Evolutionary conservation across 2,113 vertebrate genomes (phyloP), one percentile per base, ranked within the genome.

Genomic region (Naja naja): DNA sequence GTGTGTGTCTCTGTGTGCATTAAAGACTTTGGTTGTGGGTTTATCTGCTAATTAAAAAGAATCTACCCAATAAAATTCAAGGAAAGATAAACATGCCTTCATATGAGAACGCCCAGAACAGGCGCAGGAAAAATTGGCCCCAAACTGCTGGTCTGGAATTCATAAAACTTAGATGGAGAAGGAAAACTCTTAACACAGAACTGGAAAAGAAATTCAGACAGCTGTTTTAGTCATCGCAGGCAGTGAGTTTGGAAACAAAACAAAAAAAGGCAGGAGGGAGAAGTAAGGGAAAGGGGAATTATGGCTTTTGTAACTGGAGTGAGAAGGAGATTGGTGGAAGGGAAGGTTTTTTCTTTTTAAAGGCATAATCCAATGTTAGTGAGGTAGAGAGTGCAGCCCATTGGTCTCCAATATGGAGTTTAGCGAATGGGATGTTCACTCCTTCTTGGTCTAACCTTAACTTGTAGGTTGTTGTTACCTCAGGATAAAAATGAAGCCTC

Each of bases 161-260:
- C 88, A 58, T 89, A 74, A 89, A 85, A 89, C 92, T 53, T 85
- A 30, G 64, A 92, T 85, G 92, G n/a, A 34, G 69, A 34, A 54
- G 43, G 34, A 87, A 92, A 92, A 47, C 18, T 64, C 81, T 30
- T 89, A 89, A 92, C 39, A 8, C 64, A 85, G 88, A 92, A 89
- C 64, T 85, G 64, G 88, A 58, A 89, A 89, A 89, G 87, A 92
- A 92, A 92, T 89, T 30, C 43, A 85, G 88, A 89, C 92, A 92
- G 92, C 92, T 92, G 92, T 92, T 92, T 92, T 92, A 85, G 87
- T 89, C 88, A 92, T 92, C 53, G 23, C 27, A 58, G 27, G 58
- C 60, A 23, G 55, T 3, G 47, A 39, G 93, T 81, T 86, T 69
- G 58, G 93, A 90, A 93, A 55, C 93, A 12, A 12, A 52, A 12